These are phyloP conservation scores for Macaria notata DNA, from an alignment of 2,888 invertebrate species.

Conservation along the genomic window DNA sequence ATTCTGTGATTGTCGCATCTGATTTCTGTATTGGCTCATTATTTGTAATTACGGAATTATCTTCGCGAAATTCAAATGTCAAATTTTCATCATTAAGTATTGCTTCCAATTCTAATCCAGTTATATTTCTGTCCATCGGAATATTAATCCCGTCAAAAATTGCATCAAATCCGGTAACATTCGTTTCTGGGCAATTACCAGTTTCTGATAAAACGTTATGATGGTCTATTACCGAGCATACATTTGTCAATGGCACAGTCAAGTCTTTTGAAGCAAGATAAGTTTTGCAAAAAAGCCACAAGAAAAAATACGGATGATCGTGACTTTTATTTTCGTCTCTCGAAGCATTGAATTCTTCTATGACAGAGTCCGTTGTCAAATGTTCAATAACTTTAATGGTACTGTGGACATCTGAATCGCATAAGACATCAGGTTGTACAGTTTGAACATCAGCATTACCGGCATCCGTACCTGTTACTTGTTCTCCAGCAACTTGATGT, in stretches of 20 bases:
- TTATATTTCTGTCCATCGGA: slow-evolving; percentile 4
- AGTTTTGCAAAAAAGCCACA: slow-evolving; percentile 6
- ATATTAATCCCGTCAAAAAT: slow-evolving; percentile 5
- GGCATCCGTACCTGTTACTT: slow-evolving; percentile 5
- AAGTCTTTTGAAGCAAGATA: slow-evolving; percentile 5
- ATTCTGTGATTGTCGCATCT: no score
- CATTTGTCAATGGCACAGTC: slow-evolving; percentile 5
- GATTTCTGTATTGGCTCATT: no score
- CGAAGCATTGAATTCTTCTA: slow-evolving; percentile 6
- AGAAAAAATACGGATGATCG: slow-evolving; percentile 4
- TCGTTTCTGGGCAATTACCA: slow-evolving; percentile 4
- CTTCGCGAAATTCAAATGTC: slow-evolving; percentile 4
- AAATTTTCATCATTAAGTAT: slow-evolving; percentile 5
- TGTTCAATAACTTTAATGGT: slow-evolving; percentile 4
- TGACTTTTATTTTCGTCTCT: slow-evolving; percentile 4
- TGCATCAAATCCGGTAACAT: slow-evolving; percentile 41
- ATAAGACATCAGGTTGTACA: slow-evolving; percentile 5
- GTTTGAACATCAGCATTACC: slow-evolving; percentile 1
- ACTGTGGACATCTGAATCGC: slow-evolving; percentile 3
- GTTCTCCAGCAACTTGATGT: slow-evolving; percentile 5
- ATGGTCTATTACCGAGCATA: slow-evolving; percentile 4
- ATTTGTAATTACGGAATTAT: slow-evolving; percentile 1
- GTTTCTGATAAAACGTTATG: slow-evolving; percentile 5
- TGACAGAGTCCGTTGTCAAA: slow-evolving; percentile 5
- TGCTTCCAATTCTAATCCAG: slow-evolving; percentile 5